Evolutionary conservation across 2,888 invertebrate genomes (phyloP).

Genomic region (Spodoptera littoralis): DNA sequence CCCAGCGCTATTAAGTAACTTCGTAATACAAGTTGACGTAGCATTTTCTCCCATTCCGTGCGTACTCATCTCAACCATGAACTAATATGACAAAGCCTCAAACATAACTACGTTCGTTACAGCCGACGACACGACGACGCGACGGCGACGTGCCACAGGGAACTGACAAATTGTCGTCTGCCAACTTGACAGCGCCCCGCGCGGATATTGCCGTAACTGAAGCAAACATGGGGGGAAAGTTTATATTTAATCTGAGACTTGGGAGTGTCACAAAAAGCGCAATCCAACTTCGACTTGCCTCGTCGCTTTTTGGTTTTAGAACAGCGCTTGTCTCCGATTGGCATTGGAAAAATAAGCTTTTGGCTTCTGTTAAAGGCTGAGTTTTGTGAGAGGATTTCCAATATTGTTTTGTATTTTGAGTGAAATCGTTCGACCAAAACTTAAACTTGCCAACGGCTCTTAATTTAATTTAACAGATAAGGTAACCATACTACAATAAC

Average conservation of each 20-base stretch:
- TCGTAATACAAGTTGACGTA: conserved; percentile 9
- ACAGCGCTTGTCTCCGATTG: conserved; percentile 52
- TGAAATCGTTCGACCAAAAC: no score
- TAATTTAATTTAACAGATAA: no score
- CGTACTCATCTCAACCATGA: conserved; percentile 40
- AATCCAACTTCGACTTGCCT: conserved; percentile 62
- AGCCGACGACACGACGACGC: conserved; percentile 38
- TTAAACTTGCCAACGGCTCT: no score
- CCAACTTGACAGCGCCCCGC: conserved; percentile 59
- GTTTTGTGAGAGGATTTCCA: conserved; percentile 23
- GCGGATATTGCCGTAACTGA: conserved; percentile 70
- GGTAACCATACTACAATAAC: no score
- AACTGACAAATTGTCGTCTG: conserved; percentile 72
- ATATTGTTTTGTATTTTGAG: conserved; percentile 13
- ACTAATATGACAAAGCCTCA: conserved; percentile 54
- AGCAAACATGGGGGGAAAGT: conserved; percentile 67
- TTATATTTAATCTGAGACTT: conserved; percentile 76
- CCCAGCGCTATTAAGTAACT: background rate
- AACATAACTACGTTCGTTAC: conserved; percentile 46
- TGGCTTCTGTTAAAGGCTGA: conserved; percentile 16
- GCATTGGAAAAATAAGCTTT: conserved; percentile 42
- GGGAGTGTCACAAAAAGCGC: conserved; percentile 66
- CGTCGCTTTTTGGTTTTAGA: conserved; percentile 62
- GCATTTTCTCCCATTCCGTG: conserved; percentile 24
- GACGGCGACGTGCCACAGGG: conserved; percentile 48